Evolutionary conservation across 2,113 vertebrate genomes (phyloP), one percentile per base, ranked within the genome.

Genomic region (Takifugu bimaculatus): DNA sequence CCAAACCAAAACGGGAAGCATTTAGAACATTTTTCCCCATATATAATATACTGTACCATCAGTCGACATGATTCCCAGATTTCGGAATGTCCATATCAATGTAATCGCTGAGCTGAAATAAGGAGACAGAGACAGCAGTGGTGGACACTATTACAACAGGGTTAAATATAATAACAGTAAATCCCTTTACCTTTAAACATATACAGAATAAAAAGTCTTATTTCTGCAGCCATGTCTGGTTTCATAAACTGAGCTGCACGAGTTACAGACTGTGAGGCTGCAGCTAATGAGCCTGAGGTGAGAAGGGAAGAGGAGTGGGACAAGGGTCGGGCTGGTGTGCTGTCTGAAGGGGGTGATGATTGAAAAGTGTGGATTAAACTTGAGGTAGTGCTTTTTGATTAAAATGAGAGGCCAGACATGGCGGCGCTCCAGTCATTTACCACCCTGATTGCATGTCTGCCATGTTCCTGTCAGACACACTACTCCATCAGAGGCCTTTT

Each of bases 221-320:
- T 6, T 35, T 5, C 32, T 6, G 32, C 11, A 39, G 7, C 35
- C 9, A 20, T 20, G 20, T 20, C 20, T 20, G 20, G 20, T 20
- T 79, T 75, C 73, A 85, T 55, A 56, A 66, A 73, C 62, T 39
- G 32, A 4, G 56, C 63, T 64, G 68, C 67, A 60, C 9, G 6
- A 39, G 35, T 39, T 39, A 39, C 9, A 11, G 35, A 3, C 9
- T 20, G 20, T 20, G 20, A 20, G 20, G 20, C 42, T 65, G 80
- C 81, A 80, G 83, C 75, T 88, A 88, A 88, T 84, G 82, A 87
- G 81, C 57, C 56, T 11, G 58, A 72, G 78, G 82, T 85, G 80
- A 79, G 76, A 82, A 85, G 78, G 83, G 83, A 87, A 20, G 82
- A 85, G 75, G 75, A 54, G 74, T 63, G 59, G 72, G 82, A 85